Evolutionary conservation across 2,113 vertebrate genomes (phyloP).

Genomic region (Plestiodon gilberti): DNA sequence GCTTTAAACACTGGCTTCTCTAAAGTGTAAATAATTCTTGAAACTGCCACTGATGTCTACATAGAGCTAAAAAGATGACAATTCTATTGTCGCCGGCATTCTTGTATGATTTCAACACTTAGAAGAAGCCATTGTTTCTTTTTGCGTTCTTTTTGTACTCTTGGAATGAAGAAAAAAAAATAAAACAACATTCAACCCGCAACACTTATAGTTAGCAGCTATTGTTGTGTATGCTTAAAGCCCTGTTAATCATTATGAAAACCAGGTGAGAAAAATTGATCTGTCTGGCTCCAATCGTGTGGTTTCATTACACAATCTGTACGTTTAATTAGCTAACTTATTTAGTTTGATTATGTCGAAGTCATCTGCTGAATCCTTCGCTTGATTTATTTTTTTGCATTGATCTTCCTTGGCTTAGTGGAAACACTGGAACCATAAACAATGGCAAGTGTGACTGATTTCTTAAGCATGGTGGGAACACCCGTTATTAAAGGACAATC

Average conservation of each 20-base stretch:
- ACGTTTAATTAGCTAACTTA: constrained; percentile 8
- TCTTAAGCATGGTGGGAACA: not conserved
- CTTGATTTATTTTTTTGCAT: not conserved
- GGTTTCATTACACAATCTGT: not conserved
- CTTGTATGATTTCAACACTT: too few relatives aligned
- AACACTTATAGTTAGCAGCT: not conserved
- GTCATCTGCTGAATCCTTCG: not conserved
- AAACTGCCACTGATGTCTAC: not conserved
- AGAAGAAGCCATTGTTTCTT: not conserved
- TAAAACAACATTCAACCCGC: not conserved
- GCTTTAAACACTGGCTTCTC: not conserved
- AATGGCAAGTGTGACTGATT: not conserved
- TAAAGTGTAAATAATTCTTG: not conserved
- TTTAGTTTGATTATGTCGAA: constrained; percentile 12
- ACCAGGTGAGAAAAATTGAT: constrained; percentile 13
- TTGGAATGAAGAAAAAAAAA: not conserved
- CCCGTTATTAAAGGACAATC: not conserved
- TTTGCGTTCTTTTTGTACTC: not conserved
- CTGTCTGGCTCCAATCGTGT: not conserved
- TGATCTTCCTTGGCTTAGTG: not conserved
- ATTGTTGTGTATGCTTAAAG: not conserved
- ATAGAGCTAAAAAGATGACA: not conserved
- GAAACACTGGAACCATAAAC: not conserved
- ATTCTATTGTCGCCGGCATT: not conserved
- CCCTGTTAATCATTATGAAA: constrained; percentile 6